Percentiles rank a stretch among this genome's conserved stretches.
Conservation (phyloP, 2,888 invertebrate species). For the Sinodicranocentrus sp. region DNA sequence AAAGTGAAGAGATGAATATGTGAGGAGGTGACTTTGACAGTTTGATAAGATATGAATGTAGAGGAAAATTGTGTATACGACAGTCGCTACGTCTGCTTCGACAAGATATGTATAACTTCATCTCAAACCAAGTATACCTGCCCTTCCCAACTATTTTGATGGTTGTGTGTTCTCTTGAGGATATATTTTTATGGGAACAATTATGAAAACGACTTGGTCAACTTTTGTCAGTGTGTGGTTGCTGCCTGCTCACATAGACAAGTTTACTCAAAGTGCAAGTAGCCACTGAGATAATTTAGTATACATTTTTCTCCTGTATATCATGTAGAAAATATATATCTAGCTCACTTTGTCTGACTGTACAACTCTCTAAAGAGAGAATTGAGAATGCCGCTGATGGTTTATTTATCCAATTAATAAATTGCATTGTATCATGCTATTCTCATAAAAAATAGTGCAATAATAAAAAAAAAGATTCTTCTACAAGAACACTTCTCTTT, state of each 20-base stretch:
- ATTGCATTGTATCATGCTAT: constrained; percentile 44
- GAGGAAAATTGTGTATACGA: neutral
- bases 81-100: too few relatives aligned
- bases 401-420: constrained; percentile 63
- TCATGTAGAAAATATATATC: too few relatives aligned
- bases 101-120: neutral
- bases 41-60: constrained; percentile 61
- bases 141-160: constrained; percentile 63
- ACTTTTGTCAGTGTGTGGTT: constrained; percentile 22
- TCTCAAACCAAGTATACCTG: constrained; percentile 33
- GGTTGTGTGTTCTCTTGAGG: constrained; percentile 42
- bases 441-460: constrained; percentile 34
- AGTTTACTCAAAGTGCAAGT: too few relatives aligned
- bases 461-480: constrained; percentile 36
- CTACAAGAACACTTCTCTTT: neutral
- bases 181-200: constrained; percentile 40
- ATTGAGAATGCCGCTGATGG: constrained; percentile 19
- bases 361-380: too few relatives aligned
- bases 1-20: neutral
- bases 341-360: too few relatives aligned
- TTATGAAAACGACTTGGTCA: constrained; percentile 52
- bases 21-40: constrained; percentile 50
- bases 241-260: too few relatives aligned
- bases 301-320: too few relatives aligned
- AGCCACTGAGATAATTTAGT: too few relatives aligned